These are phyloP conservation scores for Odontomyia ornata DNA, from an alignment of 2,888 invertebrate genomes.

Conservation along the genomic window DNA sequence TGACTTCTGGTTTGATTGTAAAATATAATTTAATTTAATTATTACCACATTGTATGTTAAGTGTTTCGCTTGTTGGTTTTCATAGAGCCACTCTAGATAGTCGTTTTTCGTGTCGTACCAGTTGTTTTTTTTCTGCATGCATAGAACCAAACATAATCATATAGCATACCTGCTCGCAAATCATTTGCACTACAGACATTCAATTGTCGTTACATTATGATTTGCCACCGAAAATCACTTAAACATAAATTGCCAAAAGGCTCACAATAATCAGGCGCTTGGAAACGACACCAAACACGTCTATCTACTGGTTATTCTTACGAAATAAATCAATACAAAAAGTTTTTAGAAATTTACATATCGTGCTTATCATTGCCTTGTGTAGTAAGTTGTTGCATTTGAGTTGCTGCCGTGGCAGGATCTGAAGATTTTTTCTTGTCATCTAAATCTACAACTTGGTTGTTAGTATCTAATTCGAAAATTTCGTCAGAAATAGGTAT, in stretches of 20 bases:
- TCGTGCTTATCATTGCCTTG: slow-evolving; percentile 35
- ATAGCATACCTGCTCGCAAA: neutral
- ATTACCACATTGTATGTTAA: slow-evolving; percentile 18
- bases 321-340: slow-evolving; percentile 19
- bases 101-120: neutral
- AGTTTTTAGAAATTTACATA: neutral
- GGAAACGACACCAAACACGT: neutral
- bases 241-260: slow-evolving; percentile 13
- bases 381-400: neutral
- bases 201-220: neutral
- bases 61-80: neutral
- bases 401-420: neutral
- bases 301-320: neutral
- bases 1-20: slow-evolving; percentile 41
- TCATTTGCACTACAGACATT: neutral
- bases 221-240: neutral
- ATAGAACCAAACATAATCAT: neutral
- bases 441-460: slow-evolving; percentile 6
- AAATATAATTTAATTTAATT: slow-evolving; percentile 39
- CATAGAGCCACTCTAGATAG: neutral
- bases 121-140: too few species aligned
- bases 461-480: slow-evolving; percentile 9
- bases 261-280: slow-evolving; percentile 12
- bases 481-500: neutral
- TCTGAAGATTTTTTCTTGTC: slow-evolving; percentile 11